These are phyloP conservation scores for Hirtodrosophila duncani DNA, from an alignment of 2,888 invertebrate genomes.

Conservation along the genomic window DNA sequence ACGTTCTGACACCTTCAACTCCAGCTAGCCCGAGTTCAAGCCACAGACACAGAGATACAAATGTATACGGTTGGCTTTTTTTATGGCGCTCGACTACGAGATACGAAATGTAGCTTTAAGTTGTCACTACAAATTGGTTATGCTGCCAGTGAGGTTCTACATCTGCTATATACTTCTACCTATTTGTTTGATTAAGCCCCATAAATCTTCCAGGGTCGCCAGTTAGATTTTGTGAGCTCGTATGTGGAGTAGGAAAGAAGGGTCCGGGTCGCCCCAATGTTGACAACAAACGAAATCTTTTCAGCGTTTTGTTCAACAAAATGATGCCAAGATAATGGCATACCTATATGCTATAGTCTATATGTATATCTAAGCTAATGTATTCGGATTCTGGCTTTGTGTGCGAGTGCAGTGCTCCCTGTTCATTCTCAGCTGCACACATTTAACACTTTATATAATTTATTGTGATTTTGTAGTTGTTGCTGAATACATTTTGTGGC, in stretches of 20 bases:
- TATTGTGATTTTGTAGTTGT: constrained; percentile 56
- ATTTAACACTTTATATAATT: constrained; percentile 73
- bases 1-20: constrained; percentile 50
- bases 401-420: constrained; percentile 33
- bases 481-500: constrained; percentile 20
- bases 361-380: too few relatives aligned
- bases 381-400: not conserved
- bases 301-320: constrained; percentile 52
- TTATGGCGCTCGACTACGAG: too few relatives aligned
- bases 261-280: too few relatives aligned
- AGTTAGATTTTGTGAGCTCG: constrained; percentile 4
- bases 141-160: constrained; percentile 23
- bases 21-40: constrained; percentile 25
- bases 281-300: constrained; percentile 28
- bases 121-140: constrained; percentile 70
- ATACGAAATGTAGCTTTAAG: constrained; percentile 57
- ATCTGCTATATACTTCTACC: too few relatives aligned
- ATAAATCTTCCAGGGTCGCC: constrained; percentile 58
- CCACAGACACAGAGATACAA: constrained; percentile 9
- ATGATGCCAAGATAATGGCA: too few relatives aligned
- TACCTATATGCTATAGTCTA: too few relatives aligned
- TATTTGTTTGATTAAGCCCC: constrained; percentile 61
- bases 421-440: constrained; percentile 33
- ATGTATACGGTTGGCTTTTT: constrained; percentile 22
- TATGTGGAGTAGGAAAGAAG: constrained; percentile 4